A percentile compares a stretch with the other conserved stretches of the same genome.
Conservation (phyloP, 2,888 invertebrate species). For the Sicus ferrugineus region DNA sequence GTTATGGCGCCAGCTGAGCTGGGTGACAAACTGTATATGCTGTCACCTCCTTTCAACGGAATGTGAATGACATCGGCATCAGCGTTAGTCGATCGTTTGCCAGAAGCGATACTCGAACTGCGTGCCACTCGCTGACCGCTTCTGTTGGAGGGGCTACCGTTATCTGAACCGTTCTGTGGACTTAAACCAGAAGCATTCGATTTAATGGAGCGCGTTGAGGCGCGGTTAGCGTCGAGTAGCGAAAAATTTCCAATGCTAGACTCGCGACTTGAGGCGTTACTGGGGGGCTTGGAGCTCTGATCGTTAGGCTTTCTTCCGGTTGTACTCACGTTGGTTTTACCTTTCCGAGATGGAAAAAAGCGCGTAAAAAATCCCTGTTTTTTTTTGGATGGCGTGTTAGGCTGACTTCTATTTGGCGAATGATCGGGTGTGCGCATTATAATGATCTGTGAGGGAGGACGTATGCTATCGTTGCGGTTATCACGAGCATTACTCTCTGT, state of each 20-base stretch:
- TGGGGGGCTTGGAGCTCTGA: conserved; percentile 47
- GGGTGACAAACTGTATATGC: conserved; percentile 61
- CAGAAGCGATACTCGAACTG: conserved; percentile 71
- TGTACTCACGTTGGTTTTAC: conserved; percentile 56
- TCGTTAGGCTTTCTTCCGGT: conserved; percentile 11
- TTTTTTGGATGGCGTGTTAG: conserved; percentile 67
- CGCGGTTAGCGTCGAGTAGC: conserved; percentile 56
- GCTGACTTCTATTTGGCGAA: conserved; percentile 67
- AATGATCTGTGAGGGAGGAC: conserved; percentile 60
- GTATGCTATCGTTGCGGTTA: conserved; percentile 9
- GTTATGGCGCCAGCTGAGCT: conserved; percentile 56
- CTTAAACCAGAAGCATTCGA: conserved; percentile 62
- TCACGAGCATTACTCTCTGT: not conserved
- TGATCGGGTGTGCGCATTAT: conserved; percentile 65
- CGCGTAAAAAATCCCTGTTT: conserved; percentile 73
- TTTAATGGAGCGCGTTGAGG: conserved; percentile 56
- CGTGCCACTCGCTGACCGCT: conserved; percentile 67
- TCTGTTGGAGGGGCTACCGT: conserved; percentile 26
- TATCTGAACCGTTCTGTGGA: conserved; percentile 47
- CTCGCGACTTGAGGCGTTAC: conserved; percentile 56
- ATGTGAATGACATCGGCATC: conserved; percentile 73
- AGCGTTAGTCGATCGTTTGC: conserved; percentile 66
- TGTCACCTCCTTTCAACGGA: conserved; percentile 70
- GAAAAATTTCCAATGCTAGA: conserved; percentile 59
- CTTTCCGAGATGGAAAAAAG: conserved; percentile 68